Percentiles rank a stretch among this genome's conserved stretches.
These are phyloP conservation scores for Haliclona indistincta DNA, from an alignment of 37 sponge, comb jelly and placozoan species.

Conservation along the genomic window DNA sequence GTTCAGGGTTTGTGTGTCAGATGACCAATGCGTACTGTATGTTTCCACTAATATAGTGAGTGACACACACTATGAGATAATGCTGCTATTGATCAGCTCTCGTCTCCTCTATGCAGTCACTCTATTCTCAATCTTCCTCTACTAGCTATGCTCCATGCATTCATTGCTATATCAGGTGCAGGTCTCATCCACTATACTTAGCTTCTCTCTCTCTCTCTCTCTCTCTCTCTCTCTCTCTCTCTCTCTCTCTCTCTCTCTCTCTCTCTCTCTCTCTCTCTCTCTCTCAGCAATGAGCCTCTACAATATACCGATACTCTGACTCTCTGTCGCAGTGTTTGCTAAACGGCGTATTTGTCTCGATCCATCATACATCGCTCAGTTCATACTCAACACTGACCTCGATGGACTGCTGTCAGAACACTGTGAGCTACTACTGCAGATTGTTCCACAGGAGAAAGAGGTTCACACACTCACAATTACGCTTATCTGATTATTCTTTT, in stretches of 20 bases:
- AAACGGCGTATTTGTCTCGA: constrained; percentile 71
- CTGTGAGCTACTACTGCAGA: constrained; percentile 80
- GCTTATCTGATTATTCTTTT: background rate
- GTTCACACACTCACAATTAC: too few species aligned
- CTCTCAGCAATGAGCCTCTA: too few species aligned
- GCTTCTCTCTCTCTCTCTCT: too few species aligned
- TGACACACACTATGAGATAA: background rate
- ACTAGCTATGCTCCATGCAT: constrained; percentile 39
- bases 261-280: too few species aligned
- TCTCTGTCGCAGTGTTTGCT: constrained; percentile 88
- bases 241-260: too few species aligned
- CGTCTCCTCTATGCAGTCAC: constrained; percentile 4
- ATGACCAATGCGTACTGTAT: constrained; percentile 70
- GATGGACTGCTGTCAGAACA: constrained; percentile 72
- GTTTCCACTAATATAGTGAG: constrained; percentile 62
- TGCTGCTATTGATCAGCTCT: background rate
- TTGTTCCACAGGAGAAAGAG: constrained; percentile 82
- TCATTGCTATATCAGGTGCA: constrained; percentile 46
- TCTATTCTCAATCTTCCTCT: constrained; percentile 66
- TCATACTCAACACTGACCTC: constrained; percentile 69
- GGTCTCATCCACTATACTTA: too few species aligned
- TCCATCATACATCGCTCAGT: constrained; percentile 33
- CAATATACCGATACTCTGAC: too few species aligned
- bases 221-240: too few species aligned
- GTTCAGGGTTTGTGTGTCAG: too few species aligned